Conservation (phyloP, 2,113 vertebrate genomes). For the Lepisosteus oculatus region DNA sequence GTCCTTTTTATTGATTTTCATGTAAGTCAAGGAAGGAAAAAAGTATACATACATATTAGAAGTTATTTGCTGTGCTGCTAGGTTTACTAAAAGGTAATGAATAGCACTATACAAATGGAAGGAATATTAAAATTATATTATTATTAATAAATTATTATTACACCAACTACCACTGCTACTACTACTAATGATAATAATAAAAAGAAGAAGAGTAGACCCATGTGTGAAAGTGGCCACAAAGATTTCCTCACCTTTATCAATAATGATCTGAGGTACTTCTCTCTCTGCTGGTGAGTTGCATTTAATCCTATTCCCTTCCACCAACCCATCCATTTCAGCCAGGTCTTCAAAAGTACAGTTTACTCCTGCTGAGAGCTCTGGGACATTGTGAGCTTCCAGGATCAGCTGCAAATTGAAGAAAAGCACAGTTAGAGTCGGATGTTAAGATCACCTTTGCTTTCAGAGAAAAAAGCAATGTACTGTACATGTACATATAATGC, state of each 20-base stretch:
- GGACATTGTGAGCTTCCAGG: conserved; percentile 93
- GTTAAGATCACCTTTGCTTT: background rate
- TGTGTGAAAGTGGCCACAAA: accelerated
- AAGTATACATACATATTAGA: too few species aligned
- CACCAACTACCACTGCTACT: too few species aligned
- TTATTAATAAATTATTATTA: too few species aligned
- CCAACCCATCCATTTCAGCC: conserved; percentile 91
- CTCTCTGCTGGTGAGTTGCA: conserved; percentile 91
- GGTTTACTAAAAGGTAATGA: too few species aligned
- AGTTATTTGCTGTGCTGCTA: too few species aligned
- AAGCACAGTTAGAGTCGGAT: background rate
- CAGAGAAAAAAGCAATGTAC: too few species aligned
- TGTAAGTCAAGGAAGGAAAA: too few species aligned
- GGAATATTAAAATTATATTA: too few species aligned
- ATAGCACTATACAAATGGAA: too few species aligned
- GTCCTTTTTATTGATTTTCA: too few species aligned
- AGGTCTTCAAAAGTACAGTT: conserved; percentile 95
- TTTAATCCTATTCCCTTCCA: conserved; percentile 88
- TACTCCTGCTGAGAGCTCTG: conserved; percentile 91
- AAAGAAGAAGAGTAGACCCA: background rate
- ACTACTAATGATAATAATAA: background rate
- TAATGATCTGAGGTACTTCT: conserved; percentile 89
- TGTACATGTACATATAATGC: too few species aligned
- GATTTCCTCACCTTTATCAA: conserved; percentile 80
- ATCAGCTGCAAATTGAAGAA: conserved; percentile 71